phyloP scores from a whole-genome alignment of 2,797 vertebrate species.

The Cirrhinus mrigala region DNA sequence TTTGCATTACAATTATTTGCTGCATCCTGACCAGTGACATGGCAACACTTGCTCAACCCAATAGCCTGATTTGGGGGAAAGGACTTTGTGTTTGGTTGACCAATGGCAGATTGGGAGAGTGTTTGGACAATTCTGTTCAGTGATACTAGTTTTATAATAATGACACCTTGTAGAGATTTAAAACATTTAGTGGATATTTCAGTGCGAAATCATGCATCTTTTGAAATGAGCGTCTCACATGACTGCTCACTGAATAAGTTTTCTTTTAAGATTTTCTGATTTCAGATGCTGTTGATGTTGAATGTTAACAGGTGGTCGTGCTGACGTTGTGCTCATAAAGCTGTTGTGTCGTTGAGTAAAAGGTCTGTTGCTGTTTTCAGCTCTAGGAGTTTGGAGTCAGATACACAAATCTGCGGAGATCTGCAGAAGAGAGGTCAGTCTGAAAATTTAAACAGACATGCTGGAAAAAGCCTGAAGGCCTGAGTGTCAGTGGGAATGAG shows the following conservation, averaged over 20 bases:
- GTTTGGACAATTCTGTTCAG: not conserved
- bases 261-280: no score
- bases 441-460: constrained; percentile 49
- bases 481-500: constrained; percentile 39
- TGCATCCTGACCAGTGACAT: not conserved
- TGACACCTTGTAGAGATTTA: not conserved
- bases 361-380: constrained; percentile 11
- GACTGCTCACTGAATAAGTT: not conserved
- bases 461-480: constrained; percentile 35
- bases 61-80: not conserved
- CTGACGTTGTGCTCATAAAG: not conserved
- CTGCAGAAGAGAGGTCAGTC: constrained; percentile 31
- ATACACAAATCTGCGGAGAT: constrained; percentile 32
- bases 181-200: not conserved
- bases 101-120: not conserved
- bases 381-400: constrained; percentile 18
- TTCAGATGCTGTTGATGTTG: not conserved
- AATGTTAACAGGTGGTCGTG: not conserved
- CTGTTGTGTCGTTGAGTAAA: not conserved
- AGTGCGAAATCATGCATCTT: not conserved
- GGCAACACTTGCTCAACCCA: not conserved
- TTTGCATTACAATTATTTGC: not conserved
- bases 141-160: not conserved
- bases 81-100: not conserved
- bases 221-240: not conserved